These are phyloP conservation scores for Danaus chrysippus DNA, from an alignment of 2,888 invertebrate species.

Conservation along the genomic window DNA sequence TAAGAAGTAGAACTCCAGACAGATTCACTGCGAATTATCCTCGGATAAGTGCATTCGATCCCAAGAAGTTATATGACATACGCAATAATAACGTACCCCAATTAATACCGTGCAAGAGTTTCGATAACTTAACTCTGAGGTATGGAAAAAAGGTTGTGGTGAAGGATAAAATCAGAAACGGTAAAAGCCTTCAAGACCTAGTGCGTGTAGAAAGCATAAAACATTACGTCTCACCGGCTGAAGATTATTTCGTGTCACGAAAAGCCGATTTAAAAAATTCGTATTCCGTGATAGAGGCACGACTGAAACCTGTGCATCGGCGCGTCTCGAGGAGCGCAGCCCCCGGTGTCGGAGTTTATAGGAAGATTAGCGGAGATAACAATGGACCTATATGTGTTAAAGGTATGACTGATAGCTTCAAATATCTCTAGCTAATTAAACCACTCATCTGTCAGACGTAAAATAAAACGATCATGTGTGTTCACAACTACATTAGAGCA, in stretches of 20 bases:
- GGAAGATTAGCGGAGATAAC: slow-evolving; percentile 61
- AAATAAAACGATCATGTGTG: too few species aligned
- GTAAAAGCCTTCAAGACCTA: slow-evolving; percentile 66
- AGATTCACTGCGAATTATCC: slow-evolving; percentile 64
- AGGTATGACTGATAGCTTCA: slow-evolving; percentile 40
- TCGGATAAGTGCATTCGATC: slow-evolving; percentile 61
- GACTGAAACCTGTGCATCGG: slow-evolving; percentile 50
- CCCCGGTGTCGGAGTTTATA: slow-evolving; percentile 66
- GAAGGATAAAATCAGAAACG: slow-evolving; percentile 54
- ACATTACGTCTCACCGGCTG: slow-evolving; percentile 57
- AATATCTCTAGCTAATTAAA: too few species aligned
- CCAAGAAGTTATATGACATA: slow-evolving; percentile 60
- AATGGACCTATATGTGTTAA: slow-evolving; percentile 41
- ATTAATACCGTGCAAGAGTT: slow-evolving; percentile 67
- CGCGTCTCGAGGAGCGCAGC: slow-evolving; percentile 51
- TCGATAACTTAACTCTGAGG: slow-evolving; percentile 67
- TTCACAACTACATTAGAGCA: too few species aligned
- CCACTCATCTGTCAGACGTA: too few species aligned
- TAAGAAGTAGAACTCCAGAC: slow-evolving; percentile 56
- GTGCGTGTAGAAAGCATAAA: slow-evolving; percentile 59
- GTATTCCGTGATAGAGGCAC: slow-evolving; percentile 62
- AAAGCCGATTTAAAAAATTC: slow-evolving; percentile 58
- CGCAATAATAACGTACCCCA: slow-evolving; percentile 63
- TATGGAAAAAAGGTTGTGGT: slow-evolving; percentile 42
- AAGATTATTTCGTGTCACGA: slow-evolving; percentile 42